These are phyloP conservation scores for Melieria crassipennis DNA, from an alignment of 2,888 invertebrate species.

Conservation along the genomic window DNA sequence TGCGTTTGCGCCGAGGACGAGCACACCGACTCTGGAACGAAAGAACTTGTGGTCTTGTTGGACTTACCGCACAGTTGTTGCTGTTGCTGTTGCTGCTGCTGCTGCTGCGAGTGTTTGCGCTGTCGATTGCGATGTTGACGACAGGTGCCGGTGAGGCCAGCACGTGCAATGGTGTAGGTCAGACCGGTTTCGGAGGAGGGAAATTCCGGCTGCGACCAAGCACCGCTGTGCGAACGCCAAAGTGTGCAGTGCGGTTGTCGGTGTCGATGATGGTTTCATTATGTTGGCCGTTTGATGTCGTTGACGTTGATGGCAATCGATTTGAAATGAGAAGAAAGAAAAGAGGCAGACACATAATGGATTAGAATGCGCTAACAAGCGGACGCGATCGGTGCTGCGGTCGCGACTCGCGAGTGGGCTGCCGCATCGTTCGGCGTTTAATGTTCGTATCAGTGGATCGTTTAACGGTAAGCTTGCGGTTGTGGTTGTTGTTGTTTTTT, in stretches of 20 bases:
- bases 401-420: neutral
- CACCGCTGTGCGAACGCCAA: constrained; percentile 43
- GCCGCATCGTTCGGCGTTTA: neutral
- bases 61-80: constrained; percentile 45
- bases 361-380: neutral
- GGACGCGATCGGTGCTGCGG: neutral
- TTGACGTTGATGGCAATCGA: constrained; percentile 12
- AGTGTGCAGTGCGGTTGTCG: neutral
- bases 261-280: neutral
- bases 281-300: constrained; percentile 7
- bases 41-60: constrained; percentile 48
- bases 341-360: constrained; percentile 3
- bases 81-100: constrained; percentile 46
- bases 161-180: constrained; percentile 61
- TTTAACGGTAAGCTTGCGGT: constrained; percentile 8
- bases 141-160: constrained; percentile 55
- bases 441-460: neutral
- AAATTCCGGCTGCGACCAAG: constrained; percentile 63
- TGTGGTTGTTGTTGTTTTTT: constrained; percentile 23
- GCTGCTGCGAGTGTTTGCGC: constrained; percentile 50
- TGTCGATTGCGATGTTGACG: constrained; percentile 51
- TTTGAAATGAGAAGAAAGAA: constrained; percentile 11
- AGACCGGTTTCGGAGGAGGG: constrained; percentile 63
- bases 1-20: constrained; percentile 57
- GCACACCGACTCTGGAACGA: constrained; percentile 52